Conservation (phyloP, 2,113 vertebrate genomes). For the Hippoglossus stenolepis region DNA sequence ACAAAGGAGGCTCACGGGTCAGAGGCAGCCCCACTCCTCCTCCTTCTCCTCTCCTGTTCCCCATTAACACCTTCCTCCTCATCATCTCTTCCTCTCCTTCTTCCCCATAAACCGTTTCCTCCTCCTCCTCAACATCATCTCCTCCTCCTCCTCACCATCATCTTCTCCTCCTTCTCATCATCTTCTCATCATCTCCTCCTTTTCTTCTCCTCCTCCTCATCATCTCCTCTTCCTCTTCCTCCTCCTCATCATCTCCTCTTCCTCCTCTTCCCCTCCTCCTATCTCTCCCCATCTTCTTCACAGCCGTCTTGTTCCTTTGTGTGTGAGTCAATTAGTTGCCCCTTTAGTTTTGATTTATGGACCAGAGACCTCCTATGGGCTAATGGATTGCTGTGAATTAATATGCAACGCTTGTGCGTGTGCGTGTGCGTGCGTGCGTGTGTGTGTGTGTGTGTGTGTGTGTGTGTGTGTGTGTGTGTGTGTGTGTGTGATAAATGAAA, state of each 20-base stretch:
- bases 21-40: background rate
- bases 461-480: constrained; percentile 51
- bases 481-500: constrained; percentile 69
- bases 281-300: background rate
- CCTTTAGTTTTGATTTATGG: constrained; percentile 78
- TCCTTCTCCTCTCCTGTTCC: background rate
- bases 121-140: too few relatives aligned
- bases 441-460: constrained; percentile 73
- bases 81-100: background rate
- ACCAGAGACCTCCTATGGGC: constrained; percentile 49
- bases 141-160: too few relatives aligned
- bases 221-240: too few relatives aligned
- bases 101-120: too few relatives aligned
- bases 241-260: too few relatives aligned
- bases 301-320: constrained; percentile 49
- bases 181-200: too few relatives aligned
- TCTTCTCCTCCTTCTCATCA: too few relatives aligned
- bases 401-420: constrained; percentile 63
- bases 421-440: constrained; percentile 11
- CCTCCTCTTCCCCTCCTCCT: too few relatives aligned
- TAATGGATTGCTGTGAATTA: constrained; percentile 74
- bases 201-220: too few relatives aligned
- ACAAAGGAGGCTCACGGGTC: constrained; percentile 64
- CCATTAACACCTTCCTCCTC: constrained; percentile 44
- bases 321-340: constrained; percentile 66